Evolutionary conservation across 2,888 invertebrate genomes (phyloP).

Genomic region (Neoascia interrupta): DNA sequence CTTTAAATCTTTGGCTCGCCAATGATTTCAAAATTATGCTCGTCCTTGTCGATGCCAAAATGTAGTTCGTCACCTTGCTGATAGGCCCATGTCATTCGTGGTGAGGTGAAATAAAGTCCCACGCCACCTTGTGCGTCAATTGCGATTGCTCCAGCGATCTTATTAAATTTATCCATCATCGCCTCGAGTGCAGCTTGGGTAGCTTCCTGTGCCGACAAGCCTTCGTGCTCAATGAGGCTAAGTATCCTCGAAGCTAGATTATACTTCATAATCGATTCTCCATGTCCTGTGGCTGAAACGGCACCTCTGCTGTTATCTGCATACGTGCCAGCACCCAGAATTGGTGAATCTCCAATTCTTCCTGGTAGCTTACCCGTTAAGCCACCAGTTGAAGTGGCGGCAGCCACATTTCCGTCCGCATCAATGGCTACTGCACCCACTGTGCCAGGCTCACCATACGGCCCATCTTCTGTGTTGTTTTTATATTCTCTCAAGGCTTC

Average conservation of each 20-base stretch:
- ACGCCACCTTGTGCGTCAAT: constrained; percentile 80
- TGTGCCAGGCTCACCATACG: constrained; percentile 84
- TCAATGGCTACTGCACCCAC: constrained; percentile 90
- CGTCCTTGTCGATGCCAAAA: constrained; percentile 43
- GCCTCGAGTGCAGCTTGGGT: constrained; percentile 82
- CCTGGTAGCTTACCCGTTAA: constrained; percentile 89
- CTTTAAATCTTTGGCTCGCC: constrained; percentile 18
- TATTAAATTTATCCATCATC: constrained; percentile 85
- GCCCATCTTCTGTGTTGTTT: constrained; percentile 29
- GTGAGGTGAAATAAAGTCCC: constrained; percentile 51
- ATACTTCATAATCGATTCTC: constrained; percentile 89
- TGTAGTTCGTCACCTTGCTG: constrained; percentile 32
- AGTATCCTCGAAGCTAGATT: constrained; percentile 87
- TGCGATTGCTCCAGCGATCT: constrained; percentile 88
- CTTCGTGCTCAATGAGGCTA: constrained; percentile 83
- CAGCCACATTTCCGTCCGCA: constrained; percentile 85
- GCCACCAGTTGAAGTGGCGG: constrained; percentile 92
- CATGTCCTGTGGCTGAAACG: constrained; percentile 90
- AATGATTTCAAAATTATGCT: constrained; percentile 37
- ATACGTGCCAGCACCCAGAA: constrained; percentile 87
- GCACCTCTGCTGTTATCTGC: constrained; percentile 87
- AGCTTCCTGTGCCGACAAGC: constrained; percentile 82
- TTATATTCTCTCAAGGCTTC: constrained; percentile 81
- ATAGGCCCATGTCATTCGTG: constrained; percentile 57
- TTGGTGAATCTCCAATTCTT: constrained; percentile 88